Evolutionary conservation across 2,113 vertebrate species (phyloP), one percentile per base, ranked within the genome.

Genomic region (Phrynosoma blainvillii): DNA sequence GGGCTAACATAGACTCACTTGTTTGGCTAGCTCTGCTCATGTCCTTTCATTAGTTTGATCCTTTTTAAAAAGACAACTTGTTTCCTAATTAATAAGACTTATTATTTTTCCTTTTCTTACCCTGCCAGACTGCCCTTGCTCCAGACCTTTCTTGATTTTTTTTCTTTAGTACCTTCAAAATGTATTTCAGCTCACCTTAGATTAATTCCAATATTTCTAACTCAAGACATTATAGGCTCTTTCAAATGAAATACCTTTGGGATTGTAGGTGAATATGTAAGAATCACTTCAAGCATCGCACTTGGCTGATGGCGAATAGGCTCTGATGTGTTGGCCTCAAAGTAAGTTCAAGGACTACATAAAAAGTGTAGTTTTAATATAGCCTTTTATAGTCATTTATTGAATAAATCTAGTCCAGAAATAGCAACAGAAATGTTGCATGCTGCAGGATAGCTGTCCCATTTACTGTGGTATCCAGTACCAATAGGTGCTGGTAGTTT

Each of bases 201-300:
- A 94, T 79, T 94, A 91, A 71, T 32, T 52, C 65, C 84, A 76
- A 68, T 83, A 40, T 88, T 74, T 95, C 93, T 89, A 80, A 92
- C 70, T 90, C 86, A 83, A 79, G 70, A 92, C 95, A 95, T 92
- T 89, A 89, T 87, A 90, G 70, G 56, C 56, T 71, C 84, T 85
- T 95, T 93, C 74, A 95, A 94, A 95, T 85, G 12, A 32, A 93
- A 71, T 13, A 20, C 16, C 47, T 87, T 74, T 80, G 25, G 87
- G 78, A n/a, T 91, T 14, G 90, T 70, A 91, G 65, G 42, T 7
- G 87, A 79, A 94, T 93, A 96, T 84, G 5, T 27, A 94, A 87
- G 82, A 85, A 85, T 36, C 14, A 65, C 75, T 10, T 85, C 9
- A 87, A 84, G 91, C 89, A 91, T 66, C 27, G 30, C 10, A 79